Evolutionary conservation across 1,140 invertebrate species (phyloP), one percentile per base, ranked within the genome.

Genomic region (Ptiloglossa arizonensis): DNA sequence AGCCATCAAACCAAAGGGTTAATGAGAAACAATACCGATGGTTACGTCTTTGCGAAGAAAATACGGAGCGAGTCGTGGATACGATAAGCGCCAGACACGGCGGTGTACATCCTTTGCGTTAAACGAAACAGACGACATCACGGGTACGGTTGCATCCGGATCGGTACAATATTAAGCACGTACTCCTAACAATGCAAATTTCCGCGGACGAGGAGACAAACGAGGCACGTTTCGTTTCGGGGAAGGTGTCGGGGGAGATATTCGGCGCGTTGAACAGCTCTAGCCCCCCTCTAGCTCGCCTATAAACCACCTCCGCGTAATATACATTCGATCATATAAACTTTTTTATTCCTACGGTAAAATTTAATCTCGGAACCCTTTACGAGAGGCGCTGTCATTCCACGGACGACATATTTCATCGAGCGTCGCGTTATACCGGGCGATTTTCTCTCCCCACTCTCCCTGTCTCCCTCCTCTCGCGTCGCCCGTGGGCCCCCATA

Each of bases 371-470:
- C 64, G 60, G n/a, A 9, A 5, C 29, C 64, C 22, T 85, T 85
- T 85, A 85, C 82, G 82, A 85, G 82, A 85, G 82, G 44, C 72
- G 77, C 50, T 78, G 59, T 78, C 82, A 63, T 54, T 81, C 74
- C 68, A 54, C 69, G 32, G 73, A 27, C 50, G 63, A 69, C 73
- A 84, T 84, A 84, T 85, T 85, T 85, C 82, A 85, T 85, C 62
- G 50, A 57, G 67, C 76, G 67, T 85, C 38, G 83, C 83, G 83
- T 85, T 85, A 70, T 78, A 81, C 68, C 68, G 72, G 41, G 78
- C 68, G 82, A 85, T 85, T 85, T 81, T 84, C 82, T 80, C 56
- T 46, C 41, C 48, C n/a, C 52, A n/a, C n/a, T n/a, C n/a, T n/a
- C n/a, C n/a, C n/a, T n/a, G n/a, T n/a, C n/a, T n/a, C n/a, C n/a